Conservation (phyloP, 1,140 invertebrate genomes). For the Dicyema japonicum region DNA sequence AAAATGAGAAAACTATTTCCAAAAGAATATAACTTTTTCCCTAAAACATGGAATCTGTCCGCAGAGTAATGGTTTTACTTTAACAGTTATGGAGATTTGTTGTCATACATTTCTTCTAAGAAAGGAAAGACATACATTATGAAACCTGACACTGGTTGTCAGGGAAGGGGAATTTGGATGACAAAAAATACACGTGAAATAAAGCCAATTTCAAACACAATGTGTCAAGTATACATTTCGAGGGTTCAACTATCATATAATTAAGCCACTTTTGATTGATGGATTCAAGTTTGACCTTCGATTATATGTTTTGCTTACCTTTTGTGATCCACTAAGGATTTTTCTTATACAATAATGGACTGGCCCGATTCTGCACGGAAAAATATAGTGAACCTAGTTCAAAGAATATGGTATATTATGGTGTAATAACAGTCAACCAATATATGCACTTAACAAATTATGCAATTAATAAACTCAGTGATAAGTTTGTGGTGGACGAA, state of each 20-base stretch:
- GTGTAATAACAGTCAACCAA: conserved; percentile 13
- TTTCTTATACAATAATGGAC: conserved; percentile 20
- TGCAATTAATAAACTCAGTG: conserved; percentile 26
- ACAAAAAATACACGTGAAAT: conserved; percentile 42
- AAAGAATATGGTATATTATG: conserved; percentile 27
- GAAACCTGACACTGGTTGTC: conserved; percentile 51
- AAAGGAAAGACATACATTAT: conserved; percentile 45
- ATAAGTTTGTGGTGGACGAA: conserved; percentile 39
- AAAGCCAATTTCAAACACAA: conserved; percentile 37
- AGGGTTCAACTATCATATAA: conserved; percentile 16
- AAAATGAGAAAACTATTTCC: conserved; percentile 48
- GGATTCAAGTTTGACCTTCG: conserved; percentile 25
- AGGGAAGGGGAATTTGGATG: conserved; percentile 47
- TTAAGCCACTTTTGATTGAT: conserved; percentile 23
- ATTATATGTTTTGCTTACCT: conserved; percentile 22
- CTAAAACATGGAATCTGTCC: conserved; percentile 62
- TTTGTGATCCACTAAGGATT: conserved; percentile 20
- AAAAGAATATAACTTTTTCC: conserved; percentile 55
- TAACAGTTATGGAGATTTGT: conserved; percentile 15
- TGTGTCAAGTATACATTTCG: conserved; percentile 41
- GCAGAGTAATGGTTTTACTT: conserved; percentile 29
- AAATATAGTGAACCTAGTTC: conserved; percentile 41
- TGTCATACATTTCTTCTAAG: conserved; percentile 14
- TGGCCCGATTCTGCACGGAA: conserved; percentile 41
- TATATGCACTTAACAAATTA: conserved; percentile 23